Base-by-base conservation (phyloP, 2,888 invertebrate genomes). In the Hetaerina titia region DNA sequence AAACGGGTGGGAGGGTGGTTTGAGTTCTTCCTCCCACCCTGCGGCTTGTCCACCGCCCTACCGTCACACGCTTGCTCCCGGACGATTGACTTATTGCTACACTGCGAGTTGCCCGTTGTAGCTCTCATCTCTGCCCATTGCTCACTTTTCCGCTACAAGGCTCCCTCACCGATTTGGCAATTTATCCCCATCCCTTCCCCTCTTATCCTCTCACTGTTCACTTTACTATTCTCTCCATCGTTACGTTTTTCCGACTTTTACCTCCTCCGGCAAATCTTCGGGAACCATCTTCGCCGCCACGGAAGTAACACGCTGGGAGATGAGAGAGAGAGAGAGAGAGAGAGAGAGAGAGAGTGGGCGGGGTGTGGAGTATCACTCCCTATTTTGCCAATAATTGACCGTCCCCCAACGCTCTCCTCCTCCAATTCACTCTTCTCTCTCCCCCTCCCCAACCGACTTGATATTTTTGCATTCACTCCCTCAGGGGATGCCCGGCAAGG, bases 181-280 rank as follows among this genome's bases (percentile, higher is more conserved):
- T 92, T 92, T 74, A 74, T 74, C n/a, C 92, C 69, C 92, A 45
- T 64, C 64, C 90, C 31, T 58, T 11, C 25, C 88, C 56, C 56
- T 22, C 56, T 31, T 15, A 11, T 31, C n/a, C 31, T 45, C 90
- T 25, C 25, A 25, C 56, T 15, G 22, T 31, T 58, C 57, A 31
- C 31, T 90, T 9, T 45, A 31, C 90, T 25, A 31, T 45, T 63
- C 74, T 69, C 11, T 45, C 45, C 22, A 64, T 92, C 69, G 17
- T 69, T 92, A 69, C 45, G 8, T 56, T 92, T 92, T 89, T 31
- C 13, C 69, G 13, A 56, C 92, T 74, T 92, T 74, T 74, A 56
- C 92, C 92, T 92, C 92, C 92, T 92, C 69, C 92, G 92, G 92
- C 92, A 56, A 92, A 81, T 69, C 69, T 17, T 64, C 64, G 64